Base-by-base conservation (phyloP, 2,888 invertebrate genomes). In the Tiliacea citrago region DNA sequence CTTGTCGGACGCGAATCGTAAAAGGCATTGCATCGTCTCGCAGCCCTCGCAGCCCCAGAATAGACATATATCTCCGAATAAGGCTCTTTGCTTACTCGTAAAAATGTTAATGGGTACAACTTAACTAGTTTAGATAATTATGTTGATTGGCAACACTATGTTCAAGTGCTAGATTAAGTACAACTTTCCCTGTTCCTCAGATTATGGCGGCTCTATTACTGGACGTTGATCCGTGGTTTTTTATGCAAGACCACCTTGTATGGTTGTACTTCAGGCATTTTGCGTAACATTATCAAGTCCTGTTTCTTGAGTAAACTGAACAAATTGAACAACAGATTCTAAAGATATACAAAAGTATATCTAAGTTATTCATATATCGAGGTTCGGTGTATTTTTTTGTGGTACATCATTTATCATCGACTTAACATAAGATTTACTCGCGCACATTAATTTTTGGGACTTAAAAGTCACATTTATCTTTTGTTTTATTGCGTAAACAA, bases 61-160 rank as follows among this genome's bases (percentile, higher is more conserved):
- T 69, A 80, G 71, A 73, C 79, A 53, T 69, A 75, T 60, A 75
- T 68, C 39, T 61, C 81, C 74, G 21, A 81, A 81, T 83, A 84
- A 68, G 85, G 85, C 65, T 21, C n/a, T 72, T 53, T n/a, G 12
- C 42, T 51, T 68, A 71, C 81, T 77, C 83, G 68, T 77, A 83
- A 82, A 82, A 77, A 81, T 69, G 84, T 78, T 68, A 77, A 81
- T 78, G 35, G 58, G 58, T 71, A 78, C 65, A 79, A 76, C 73
- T 82, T 71, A 78, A 78, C 73, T 75, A 67, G 83, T 60, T 39
- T 42, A 70, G 60, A 72, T 61, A 78, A 78, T 71, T 67, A 71
- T 61, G 65, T 75, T 74, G 75, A 79, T 72, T 79, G 39, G 57
- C 66, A 39, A 57, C 8, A 51, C 66, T 60, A 35, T 75, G 47